phyloP scores from a whole-genome alignment of 30 jellyfish, hydroid and myxozoan genomes.

The Turritopsis rubra region DNA sequence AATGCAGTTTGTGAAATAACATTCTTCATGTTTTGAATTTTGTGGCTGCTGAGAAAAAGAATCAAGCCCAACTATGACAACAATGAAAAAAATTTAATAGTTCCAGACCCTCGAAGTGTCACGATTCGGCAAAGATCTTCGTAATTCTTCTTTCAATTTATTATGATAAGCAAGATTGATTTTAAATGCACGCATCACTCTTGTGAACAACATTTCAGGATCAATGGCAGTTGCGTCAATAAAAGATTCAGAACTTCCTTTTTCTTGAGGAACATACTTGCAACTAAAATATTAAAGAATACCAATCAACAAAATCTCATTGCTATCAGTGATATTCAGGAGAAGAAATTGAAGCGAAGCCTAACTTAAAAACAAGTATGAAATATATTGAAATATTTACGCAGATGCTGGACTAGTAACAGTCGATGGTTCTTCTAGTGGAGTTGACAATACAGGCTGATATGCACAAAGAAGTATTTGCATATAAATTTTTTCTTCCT shows the following conservation, averaged over 20 bases:
- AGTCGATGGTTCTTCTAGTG: conserved; percentile 13
- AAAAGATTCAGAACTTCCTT: neutral
- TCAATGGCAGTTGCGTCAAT: neutral
- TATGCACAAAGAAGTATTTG: neutral
- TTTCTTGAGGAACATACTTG: neutral
- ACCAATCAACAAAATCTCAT: too few species aligned
- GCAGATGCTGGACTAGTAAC: neutral
- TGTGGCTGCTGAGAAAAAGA: too few species aligned
- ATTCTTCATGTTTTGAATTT: too few species aligned
- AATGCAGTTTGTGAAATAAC: too few species aligned
- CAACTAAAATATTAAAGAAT: neutral
- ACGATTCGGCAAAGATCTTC: neutral
- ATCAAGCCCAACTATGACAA: too few species aligned
- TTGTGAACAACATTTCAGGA: neutral
- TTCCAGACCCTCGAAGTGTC: neutral
- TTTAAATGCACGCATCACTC: neutral
- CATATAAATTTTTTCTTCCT: neutral
- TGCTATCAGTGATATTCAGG: too few species aligned
- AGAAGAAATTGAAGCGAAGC: too few species aligned
- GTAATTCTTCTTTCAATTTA: conserved; percentile 4
- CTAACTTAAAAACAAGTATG: neutral
- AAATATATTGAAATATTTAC: neutral
- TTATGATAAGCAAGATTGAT: neutral
- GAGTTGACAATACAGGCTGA: conserved; percentile 1
- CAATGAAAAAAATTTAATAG: too few species aligned